phyloP scores from a whole-genome alignment of 1,140 invertebrate species.

The Macrosteles quadrilineatus region DNA sequence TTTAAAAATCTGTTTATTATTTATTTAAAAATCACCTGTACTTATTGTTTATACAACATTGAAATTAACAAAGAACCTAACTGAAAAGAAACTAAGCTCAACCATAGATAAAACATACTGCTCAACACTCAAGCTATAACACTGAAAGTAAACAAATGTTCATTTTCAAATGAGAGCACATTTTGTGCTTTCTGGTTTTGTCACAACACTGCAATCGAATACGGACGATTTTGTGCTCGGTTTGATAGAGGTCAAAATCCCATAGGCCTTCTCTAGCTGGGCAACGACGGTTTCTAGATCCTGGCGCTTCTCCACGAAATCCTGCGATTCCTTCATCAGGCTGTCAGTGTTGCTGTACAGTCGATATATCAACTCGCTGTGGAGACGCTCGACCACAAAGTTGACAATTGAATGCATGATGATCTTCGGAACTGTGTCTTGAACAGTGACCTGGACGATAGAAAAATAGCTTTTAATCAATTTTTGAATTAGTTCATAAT shows the following conservation, averaged over 20 bases:
- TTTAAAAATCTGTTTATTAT: no score
- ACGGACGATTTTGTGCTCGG: neutral
- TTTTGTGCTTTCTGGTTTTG: no score
- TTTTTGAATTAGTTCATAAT: slow-evolving; percentile 33
- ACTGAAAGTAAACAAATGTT: no score
- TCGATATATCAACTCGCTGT: slow-evolving; percentile 32
- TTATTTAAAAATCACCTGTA: no score
- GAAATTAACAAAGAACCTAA: no score
- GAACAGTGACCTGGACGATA: slow-evolving; percentile 38
- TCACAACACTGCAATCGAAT: no score
- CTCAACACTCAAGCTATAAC: no score
- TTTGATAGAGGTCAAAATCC: neutral
- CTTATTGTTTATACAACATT: no score
- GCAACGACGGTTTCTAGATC: neutral
- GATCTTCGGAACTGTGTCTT: slow-evolving; percentile 41
- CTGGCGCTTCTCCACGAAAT: slow-evolving; percentile 24
- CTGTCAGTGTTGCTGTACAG: slow-evolving; percentile 32
- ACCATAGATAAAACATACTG: no score
- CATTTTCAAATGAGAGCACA: no score
- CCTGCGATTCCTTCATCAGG: slow-evolving; percentile 31
- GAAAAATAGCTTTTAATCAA: slow-evolving; percentile 40
- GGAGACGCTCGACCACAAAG: slow-evolving; percentile 35
- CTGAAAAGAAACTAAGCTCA: no score
- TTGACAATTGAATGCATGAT: slow-evolving; percentile 43
- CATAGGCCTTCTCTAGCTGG: slow-evolving; percentile 3